These are phyloP conservation scores for Pogona vitticeps DNA, from an alignment of 2,113 vertebrate genomes.

Conservation along the genomic window DNA sequence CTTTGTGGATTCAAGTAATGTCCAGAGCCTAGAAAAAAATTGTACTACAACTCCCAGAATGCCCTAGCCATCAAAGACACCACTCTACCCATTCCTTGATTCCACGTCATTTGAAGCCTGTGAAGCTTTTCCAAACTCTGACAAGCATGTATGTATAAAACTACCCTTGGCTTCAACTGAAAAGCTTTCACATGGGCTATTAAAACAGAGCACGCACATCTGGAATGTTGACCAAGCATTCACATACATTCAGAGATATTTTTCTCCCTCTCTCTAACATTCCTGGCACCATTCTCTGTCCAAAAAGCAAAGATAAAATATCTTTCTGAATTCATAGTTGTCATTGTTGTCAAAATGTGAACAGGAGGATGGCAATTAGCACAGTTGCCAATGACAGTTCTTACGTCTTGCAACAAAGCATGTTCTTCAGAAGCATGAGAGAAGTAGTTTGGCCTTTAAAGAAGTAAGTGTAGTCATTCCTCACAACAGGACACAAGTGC, in stretches of 20 bases:
- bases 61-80: not conserved
- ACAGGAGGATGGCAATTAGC: conserved; percentile 66
- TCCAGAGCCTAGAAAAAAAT: too few relatives aligned
- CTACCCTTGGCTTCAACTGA: not conserved
- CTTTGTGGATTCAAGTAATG: too few relatives aligned
- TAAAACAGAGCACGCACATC: conserved; percentile 30
- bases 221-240: conserved; percentile 4
- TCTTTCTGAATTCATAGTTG: conserved; percentile 56
- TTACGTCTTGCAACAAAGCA: conserved; percentile 45
- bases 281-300: not conserved
- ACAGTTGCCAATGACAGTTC: conserved; percentile 59
- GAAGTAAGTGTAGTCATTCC: conserved; percentile 32
- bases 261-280: not conserved
- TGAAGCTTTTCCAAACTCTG: too few relatives aligned
- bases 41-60: not conserved
- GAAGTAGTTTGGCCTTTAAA: conserved; percentile 41
- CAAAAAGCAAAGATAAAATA: conserved; percentile 54
- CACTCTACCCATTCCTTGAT: not conserved
- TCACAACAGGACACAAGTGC: not conserved
- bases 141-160: not conserved
- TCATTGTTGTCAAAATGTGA: conserved; percentile 60
- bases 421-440: conserved; percentile 31
- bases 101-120: not conserved
- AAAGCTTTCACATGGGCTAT: conserved; percentile 42
- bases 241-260: conserved; percentile 23